Evolutionary conservation across 37 sponge, comb jelly and placozoan genomes (phyloP), one percentile per base, ranked within the genome.

Genomic region (Spongilla lacustris): DNA sequence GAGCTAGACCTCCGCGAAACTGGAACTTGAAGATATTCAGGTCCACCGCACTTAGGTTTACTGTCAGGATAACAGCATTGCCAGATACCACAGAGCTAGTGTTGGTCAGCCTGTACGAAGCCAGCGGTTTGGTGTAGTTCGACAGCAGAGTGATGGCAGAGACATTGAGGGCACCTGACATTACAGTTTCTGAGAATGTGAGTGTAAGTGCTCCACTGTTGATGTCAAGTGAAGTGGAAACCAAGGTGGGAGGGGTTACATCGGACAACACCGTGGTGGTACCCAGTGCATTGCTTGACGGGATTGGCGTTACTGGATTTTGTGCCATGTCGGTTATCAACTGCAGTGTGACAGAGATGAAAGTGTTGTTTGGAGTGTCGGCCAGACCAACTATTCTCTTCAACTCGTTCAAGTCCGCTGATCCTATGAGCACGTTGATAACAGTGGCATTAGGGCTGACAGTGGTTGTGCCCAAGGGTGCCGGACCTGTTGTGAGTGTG

Each of bases 161-260:
- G 2, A 90, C 81, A 10, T 79, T 81, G 4, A 96, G 41, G 17
- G 97, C 84, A 11, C 85, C 66, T 50, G 93, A 83, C 87, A 92
- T 89, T 1, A 94, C 95, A 25, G 97, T 97, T 76, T 97, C 97
- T 0, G 89, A 90, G 70, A 97, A 97, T 21, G 89, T 92, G 24
- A 97, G 74, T 0, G 76, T 76, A 66, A 97, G 68, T n/a, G 77
- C 50, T 19, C 95, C 97, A 24, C 23, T 38, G 87, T 96, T 74
- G 75, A 97, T 68, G 66, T 97, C 93, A 11, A 97, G 73, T 36
- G 92, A 81, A 71, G 93, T 94, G 0, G 25, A 67, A 23, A 69
- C 88, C 22, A 97, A 37, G 26, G 68, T 58, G 30, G 97, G 97
- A 68, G 89, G 36, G 11, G 91, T 93, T 11, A 36, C 26, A 50